Base-by-base conservation (phyloP, 2,113 vertebrate species). In the Tragelaphus buxtoni region DNA sequence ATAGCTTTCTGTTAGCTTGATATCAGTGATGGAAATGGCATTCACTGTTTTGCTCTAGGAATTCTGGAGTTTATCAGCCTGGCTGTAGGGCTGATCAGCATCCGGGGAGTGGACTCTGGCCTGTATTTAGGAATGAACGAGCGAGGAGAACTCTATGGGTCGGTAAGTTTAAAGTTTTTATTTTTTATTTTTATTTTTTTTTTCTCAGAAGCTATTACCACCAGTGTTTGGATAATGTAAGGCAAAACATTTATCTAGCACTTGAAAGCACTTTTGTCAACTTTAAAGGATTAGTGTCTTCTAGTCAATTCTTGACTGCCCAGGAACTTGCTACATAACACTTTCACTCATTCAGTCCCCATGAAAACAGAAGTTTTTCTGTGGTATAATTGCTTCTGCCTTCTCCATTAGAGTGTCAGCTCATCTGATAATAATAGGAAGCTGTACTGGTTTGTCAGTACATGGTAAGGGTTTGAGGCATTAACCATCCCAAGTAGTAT, bases 21-120 rank as follows among this genome's bases (percentile, higher is more conserved):
- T 76, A 45, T 89, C 42, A 80, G n/a, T 96, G 94, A 96, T 76
- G 30, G 47, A 45, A 91, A 96, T 61, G 80, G 3, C 49, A 53
- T 72, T 88, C 47, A 91, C 47, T 94, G 63, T 96, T 86, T 98
- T 98, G 18, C 97, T 95, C 61, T 95, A 99, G 99, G 99, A 97
- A 99, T 99, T 98, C 98, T 99, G 99, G 99, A 99, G 98, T 99
- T 99, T 98, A 99, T 99, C 97, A 99, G 99, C 98, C 99, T 99
- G 98, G 99, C 99, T n/a, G 99, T 99, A 97, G 99, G 99, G 83
- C 99, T 99, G 98, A 99, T 99, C 98, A 99, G 99, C 98, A 99
- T 99, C 98, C 99, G 99, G 85, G 99, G 99, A 80, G 99, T 99
- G 98, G 99, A 99, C 89, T 99, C 99, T 0, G 99, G 99, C 98